Base-by-base conservation (phyloP, 2,113 vertebrate species). In the Myrmecophaga tridactyla region DNA sequence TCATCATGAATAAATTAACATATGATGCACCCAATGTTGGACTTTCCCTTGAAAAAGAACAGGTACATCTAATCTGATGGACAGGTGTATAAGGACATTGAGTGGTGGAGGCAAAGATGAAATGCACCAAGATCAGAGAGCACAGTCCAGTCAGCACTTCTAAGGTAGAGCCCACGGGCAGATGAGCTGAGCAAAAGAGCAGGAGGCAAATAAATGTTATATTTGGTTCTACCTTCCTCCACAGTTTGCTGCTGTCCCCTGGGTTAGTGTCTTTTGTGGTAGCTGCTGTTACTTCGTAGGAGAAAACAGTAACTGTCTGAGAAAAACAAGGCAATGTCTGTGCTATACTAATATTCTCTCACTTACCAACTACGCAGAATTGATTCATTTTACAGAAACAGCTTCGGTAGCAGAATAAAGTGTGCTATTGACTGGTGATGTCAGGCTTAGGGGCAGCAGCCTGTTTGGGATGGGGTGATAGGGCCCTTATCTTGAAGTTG, bases 21-120 rank as follows among this genome's bases (percentile, higher is more conserved):
- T 63, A 46, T 7, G 41, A 21, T 27, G 53, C 3, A 81, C 11
- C 29, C 85, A 72, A 69, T 69, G 36, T 43, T 53, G 46, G 58
- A 72, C 58, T 67, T 94, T 31, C 58, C 34, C 43, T 94, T 87
- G n/a, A 81, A 92, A 95, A 81, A 70, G n/a, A 53, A 65, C 21
- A 86, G 65, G 1, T 60, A 77, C 21, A n/a, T 60, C 23, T 88
- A 58, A 69, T 8, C 18, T 15, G 7, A 62, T 56, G 87, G 60
- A 67, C 78, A 72, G 29, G 48, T 51, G 14, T 51, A 51, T 51
- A 51, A 9, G 7, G 56, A 58, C 20, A n/a, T 5, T 69, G 27
- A 70, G 5, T 75, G 41, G 62, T 34, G 60, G 58, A 89, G 43
- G 36, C 7, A 34, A 82, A 72, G 41, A 18, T 41, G 51, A 62